Conservation (phyloP, 2,888 invertebrate species). For the Anoplius nigerrimus region DNA sequence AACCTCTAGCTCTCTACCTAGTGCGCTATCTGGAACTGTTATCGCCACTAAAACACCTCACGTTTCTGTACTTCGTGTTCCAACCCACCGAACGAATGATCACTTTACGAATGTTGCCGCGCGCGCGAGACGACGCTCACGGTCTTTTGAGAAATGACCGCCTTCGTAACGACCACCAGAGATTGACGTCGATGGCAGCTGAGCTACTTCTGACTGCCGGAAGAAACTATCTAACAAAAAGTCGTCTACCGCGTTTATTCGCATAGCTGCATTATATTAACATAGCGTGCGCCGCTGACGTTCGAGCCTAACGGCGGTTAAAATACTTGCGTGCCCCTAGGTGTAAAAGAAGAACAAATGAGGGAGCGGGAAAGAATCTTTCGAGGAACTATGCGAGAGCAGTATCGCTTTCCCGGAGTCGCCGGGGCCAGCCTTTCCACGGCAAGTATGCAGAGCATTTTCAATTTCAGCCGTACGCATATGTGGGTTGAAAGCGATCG, state of each 20-base stretch:
- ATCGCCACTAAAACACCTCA: constrained; percentile 42
- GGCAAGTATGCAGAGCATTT: constrained; percentile 60
- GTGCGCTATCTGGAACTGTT: constrained; percentile 37
- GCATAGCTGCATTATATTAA: no score
- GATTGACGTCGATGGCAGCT: background rate
- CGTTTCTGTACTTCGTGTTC: constrained; percentile 47
- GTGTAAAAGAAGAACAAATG: no score
- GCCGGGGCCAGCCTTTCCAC: constrained; percentile 1
- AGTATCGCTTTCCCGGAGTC: background rate
- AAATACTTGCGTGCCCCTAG: no score
- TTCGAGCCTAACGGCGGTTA: no score
- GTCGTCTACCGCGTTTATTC: no score
- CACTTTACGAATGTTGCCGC: constrained; percentile 38
- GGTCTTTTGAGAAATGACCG: constrained; percentile 16
- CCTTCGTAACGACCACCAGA: background rate
- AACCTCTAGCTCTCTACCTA: constrained; percentile 31
- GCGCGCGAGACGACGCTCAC: constrained; percentile 27
- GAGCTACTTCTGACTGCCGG: no score
- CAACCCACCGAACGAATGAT: constrained; percentile 27
- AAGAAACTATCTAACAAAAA: no score
- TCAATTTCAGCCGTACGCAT: constrained; percentile 55
- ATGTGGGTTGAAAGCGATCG: constrained; percentile 29
- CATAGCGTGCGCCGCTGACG: no score
- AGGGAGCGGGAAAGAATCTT: background rate
- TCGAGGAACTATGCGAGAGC: background rate